Evolutionary conservation across 2,113 vertebrate species (phyloP).

Genomic region (Hylia prasina): DNA sequence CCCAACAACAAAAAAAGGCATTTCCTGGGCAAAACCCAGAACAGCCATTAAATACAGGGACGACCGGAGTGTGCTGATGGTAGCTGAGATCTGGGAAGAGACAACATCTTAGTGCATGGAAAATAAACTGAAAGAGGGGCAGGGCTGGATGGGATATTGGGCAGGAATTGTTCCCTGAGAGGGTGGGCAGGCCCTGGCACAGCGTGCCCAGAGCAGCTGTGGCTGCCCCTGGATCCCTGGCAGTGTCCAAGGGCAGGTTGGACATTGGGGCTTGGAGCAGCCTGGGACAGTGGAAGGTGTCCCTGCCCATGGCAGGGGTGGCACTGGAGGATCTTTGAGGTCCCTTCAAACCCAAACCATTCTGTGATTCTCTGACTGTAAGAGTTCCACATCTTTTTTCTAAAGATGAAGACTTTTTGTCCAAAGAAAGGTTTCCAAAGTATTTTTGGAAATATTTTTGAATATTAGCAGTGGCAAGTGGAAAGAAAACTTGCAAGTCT

Average conservation of each 20-base stretch:
- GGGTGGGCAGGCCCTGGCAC: not conserved
- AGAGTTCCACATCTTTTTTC: not conserved
- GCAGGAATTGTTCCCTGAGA: not conserved
- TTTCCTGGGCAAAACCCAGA: not conserved
- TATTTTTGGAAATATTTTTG: not conserved
- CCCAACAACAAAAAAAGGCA: not conserved
- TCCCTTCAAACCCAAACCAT: not conserved
- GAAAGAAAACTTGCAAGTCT: not conserved
- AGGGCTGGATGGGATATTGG: not conserved
- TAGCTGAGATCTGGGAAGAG: not conserved
- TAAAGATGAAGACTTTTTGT: not conserved
- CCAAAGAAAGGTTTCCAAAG: not conserved
- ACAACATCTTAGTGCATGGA: not conserved
- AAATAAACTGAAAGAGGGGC: not conserved
- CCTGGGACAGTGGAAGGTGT: not conserved
- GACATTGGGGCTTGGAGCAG: not conserved
- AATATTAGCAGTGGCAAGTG: not conserved
- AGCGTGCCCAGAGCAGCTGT: not conserved
- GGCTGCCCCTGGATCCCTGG: not conserved
- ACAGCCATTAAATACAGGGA: not conserved
- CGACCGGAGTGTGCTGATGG: not conserved
- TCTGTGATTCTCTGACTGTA: not conserved
- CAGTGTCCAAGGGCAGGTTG: not conserved
- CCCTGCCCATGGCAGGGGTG: not conserved
- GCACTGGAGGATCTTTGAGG: rapidly evolving